Evolutionary conservation across 2,888 invertebrate genomes (phyloP), one percentile per base, ranked within the genome.

Genomic region (Branchellion lobata): DNA sequence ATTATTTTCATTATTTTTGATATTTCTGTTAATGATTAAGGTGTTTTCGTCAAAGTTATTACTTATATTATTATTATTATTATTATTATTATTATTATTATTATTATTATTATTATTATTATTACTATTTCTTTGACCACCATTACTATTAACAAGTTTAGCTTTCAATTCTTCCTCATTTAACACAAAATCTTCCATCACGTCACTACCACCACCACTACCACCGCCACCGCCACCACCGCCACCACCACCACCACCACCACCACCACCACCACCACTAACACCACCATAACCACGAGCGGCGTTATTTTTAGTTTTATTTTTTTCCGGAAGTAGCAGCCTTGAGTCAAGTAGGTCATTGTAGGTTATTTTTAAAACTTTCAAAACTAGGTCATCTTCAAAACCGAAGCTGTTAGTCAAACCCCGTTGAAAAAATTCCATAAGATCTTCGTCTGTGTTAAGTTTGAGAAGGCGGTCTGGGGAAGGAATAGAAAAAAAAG

Each of bases 331-430:
- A 84, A 92, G 90, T 87, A 95, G 94, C 84, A 96, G 89, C 89
- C 87, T 86, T 69, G 88, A 87, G 80, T 87, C 92, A 0, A 29
- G 29, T 29, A 92, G 92, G 79, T 97, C 88, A 87, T 96, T 96
- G 77, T 94, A 94, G 90, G 94, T 92, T 79, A 92, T 91, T 85
- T 94, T 93, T 86, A 97, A 90, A 81, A 92, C 91, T 85, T 92
- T 92, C 85, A 98, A 92, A 53, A 93, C 94, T 82, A 92, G 90
- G 86, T 99, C 97, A 86, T 96, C 95, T 84, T 94, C 93, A 87
- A 92, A 95, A 82, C 93, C 92, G 89, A 97, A 96, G 88, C 96
- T 93, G 88, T 93, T 93, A 87, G 94, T 94, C 82, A 97, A 89
- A 24, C 87, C 87, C 27, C 93, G 92, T 90, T 96, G 95, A 81